phyloP scores from a whole-genome alignment of 2,113 vertebrate genomes.

The Puntigrus tetrazona region DNA sequence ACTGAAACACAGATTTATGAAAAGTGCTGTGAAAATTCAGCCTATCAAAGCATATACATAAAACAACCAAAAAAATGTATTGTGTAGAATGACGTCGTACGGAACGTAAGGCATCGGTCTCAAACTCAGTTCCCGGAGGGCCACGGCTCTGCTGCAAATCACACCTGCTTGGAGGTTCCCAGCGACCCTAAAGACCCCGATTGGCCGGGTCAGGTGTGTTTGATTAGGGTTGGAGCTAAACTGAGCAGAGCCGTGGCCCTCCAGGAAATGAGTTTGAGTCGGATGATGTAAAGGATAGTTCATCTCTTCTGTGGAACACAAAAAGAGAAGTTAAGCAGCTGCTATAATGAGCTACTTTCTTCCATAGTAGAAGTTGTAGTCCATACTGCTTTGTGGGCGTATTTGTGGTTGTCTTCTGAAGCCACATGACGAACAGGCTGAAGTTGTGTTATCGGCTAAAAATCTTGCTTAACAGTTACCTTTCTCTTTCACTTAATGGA shows the following conservation, averaged over 20 bases:
- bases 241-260: too few relatives aligned
- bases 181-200: too few relatives aligned
- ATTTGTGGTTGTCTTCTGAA: not conserved
- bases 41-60: not conserved
- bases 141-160: too few relatives aligned
- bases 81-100: too few relatives aligned
- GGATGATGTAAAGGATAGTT: not conserved
- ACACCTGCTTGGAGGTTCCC: too few relatives aligned
- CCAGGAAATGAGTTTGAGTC: too few relatives aligned
- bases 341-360: not conserved
- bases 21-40: not conserved
- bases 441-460: not conserved
- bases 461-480: not conserved
- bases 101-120: too few relatives aligned
- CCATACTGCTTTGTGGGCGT: not conserved
- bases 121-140: too few relatives aligned
- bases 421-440: not conserved
- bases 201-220: too few relatives aligned
- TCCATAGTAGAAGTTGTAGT: not conserved
- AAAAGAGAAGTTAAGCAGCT: not conserved
- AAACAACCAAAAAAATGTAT: not conserved
- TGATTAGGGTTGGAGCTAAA: too few relatives aligned
- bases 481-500: not conserved
- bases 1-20: conserved; percentile 47
- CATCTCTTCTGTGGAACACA: not conserved